Evolutionary conservation across 2,797 vertebrate genomes (phyloP).

Genomic region (Otus scops): DNA sequence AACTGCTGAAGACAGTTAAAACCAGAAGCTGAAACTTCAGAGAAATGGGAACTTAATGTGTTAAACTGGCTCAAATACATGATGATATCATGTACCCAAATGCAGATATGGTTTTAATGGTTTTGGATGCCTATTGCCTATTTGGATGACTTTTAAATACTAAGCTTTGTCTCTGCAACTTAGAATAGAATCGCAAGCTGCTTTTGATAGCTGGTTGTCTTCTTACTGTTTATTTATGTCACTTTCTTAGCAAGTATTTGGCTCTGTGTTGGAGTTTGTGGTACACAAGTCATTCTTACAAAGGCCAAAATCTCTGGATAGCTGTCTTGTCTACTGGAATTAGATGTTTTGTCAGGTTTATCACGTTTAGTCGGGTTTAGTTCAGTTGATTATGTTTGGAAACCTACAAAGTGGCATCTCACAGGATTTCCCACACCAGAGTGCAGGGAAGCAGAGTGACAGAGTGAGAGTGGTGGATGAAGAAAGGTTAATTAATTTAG

Average conservation of each 20-base stretch:
- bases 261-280: not conserved
- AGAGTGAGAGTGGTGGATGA: not conserved
- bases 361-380: not conserved
- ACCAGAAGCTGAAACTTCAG: not conserved
- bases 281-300: not conserved
- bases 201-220: not conserved
- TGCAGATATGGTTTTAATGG: not conserved
- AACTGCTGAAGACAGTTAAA: not conserved
- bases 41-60: not conserved
- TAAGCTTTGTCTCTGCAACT: not conserved
- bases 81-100: not conserved
- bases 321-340: not conserved
- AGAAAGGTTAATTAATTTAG: slow-evolving; percentile 22
- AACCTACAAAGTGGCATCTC: not conserved
- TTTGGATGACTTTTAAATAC: not conserved
- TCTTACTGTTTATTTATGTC: not conserved
- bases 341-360: not conserved
- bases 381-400: not conserved
- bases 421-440: not conserved
- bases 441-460: not conserved
- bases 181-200: not conserved
- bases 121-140: not conserved
- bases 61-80: not conserved
- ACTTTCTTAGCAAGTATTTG: not conserved
- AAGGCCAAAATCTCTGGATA: not conserved